phyloP scores from a whole-genome alignment of 2,797 vertebrate species.

The Euphonia xanthogaster region DNA sequence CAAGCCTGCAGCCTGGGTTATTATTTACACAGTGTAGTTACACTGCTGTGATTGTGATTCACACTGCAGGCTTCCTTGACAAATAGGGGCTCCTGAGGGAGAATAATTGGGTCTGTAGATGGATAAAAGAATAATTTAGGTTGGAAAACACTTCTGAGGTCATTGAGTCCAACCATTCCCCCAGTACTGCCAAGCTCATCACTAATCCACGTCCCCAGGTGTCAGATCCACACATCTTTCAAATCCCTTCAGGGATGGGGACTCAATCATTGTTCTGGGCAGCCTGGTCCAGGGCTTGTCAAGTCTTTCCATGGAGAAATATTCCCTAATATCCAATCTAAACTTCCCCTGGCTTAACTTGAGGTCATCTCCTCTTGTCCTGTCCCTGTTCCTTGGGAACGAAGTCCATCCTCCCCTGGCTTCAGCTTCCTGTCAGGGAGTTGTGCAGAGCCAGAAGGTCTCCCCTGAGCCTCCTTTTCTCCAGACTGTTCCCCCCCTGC shows the following conservation, averaged over 20 bases:
- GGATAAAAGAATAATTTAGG: neutral
- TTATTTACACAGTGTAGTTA: neutral
- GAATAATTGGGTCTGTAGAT: neutral
- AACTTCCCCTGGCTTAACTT: neutral
- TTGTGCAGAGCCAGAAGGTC: neutral
- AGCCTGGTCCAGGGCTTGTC: neutral
- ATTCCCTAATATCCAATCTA: neutral
- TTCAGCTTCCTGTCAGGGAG: fast-evolving
- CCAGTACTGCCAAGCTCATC: neutral
- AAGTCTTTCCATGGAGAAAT: neutral
- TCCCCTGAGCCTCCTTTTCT: neutral
- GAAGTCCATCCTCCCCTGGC: fast-evolving
- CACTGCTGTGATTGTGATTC: neutral
- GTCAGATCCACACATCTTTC: neutral
- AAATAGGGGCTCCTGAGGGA: neutral
- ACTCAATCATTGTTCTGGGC: neutral
- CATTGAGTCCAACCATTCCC: fast-evolving
- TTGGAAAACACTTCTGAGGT: neutral
- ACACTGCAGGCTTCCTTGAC: neutral
- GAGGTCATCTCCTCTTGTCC: neutral
- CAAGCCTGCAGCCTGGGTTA: neutral
- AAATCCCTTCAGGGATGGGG: neutral
- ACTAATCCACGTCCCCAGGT: neutral
- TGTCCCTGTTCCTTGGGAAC: neutral
- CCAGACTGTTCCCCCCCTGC: neutral